Percentiles rank a stretch among this genome's conserved stretches.
Conservation (phyloP, 2,113 vertebrate genomes). For the Formicarius rufipectus region DNA sequence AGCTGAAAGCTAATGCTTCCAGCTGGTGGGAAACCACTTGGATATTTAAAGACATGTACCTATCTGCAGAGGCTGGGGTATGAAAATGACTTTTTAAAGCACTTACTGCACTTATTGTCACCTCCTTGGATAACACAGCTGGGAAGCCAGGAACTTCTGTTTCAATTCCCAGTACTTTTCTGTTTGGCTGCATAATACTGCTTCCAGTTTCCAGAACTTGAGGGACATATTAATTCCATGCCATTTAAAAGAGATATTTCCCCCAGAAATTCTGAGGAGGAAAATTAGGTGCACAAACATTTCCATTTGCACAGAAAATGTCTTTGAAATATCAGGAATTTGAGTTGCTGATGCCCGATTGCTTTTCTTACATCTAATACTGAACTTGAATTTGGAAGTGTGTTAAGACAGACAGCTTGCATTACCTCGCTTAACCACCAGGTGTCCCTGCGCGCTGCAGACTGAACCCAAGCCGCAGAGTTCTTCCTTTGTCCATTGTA, state of each 20-base stretch:
- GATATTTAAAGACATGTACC: neutral
- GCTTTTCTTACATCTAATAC: fast-evolving
- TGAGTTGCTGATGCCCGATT: fast-evolving
- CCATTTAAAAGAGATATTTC: neutral
- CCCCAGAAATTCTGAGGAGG: neutral
- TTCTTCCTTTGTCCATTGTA: neutral
- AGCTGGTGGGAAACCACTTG: neutral
- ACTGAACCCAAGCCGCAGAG: neutral
- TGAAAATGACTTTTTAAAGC: neutral
- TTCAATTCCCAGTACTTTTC: neutral
- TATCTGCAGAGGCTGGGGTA: neutral
- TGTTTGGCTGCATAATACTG: neutral
- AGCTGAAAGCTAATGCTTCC: neutral
- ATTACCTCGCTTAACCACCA: neutral
- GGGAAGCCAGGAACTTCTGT: neutral
- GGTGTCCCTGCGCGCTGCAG: neutral
- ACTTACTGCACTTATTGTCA: neutral
- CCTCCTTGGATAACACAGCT: neutral
- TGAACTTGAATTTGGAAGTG: neutral
- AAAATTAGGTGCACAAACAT: neutral
- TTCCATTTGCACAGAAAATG: neutral
- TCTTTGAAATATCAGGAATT: neutral
- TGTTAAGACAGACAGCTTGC: neutral
- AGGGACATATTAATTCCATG: neutral
- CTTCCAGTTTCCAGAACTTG: neutral